Evolutionary conservation across 37 sponge, comb jelly and placozoan genomes (phyloP), one percentile per base, ranked within the genome.

Genomic region (Ephydatia muelleri): DNA sequence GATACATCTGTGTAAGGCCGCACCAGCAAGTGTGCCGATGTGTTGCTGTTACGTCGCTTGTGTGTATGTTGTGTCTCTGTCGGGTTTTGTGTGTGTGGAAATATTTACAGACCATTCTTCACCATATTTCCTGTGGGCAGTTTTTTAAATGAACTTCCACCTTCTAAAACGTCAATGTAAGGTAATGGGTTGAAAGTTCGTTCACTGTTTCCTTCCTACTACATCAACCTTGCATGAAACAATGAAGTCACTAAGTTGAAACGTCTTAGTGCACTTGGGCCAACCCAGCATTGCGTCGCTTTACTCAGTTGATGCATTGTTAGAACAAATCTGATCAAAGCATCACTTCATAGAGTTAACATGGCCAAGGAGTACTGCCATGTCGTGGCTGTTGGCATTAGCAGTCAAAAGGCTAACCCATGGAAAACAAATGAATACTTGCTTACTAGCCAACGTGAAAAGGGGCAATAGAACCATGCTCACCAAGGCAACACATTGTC

Each of bases 1-100:
- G 23, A 34, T 29, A 47, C 37, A 37, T 70, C 3, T 79, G 67
- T 86, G 73, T 80, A 33, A 79, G 67, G 47, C 8, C 47, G 47
- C 47, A n/a, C n/a, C n/a, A n/a, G n/a, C n/a, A n/a, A n/a, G n/a
- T n/a, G n/a, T n/a, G n/a, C n/a, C n/a, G 34, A 28, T 77, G 78
- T 77, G 49, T 77, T 31, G 26, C 29, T 77, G 78, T 77, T 29
- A 36, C 3, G 3, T 69, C 70, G 4, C 5, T 27, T 69, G 70
- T 31, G 32, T 35, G 11, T 71, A 13, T 34, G 33, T 34, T 71
- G 30, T 71, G 32, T 71, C 30, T 34, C 16, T 13, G 0, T 0
- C 1, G 16, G 28, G 12, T 25, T 35, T 35, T 57, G 12, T 14
- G 57, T 57, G 57, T 57, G 57, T 5, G 57, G 19, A 57, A 57